Base-by-base conservation (phyloP, 2,113 vertebrate genomes). In the Aptenodytes patagonicus region DNA sequence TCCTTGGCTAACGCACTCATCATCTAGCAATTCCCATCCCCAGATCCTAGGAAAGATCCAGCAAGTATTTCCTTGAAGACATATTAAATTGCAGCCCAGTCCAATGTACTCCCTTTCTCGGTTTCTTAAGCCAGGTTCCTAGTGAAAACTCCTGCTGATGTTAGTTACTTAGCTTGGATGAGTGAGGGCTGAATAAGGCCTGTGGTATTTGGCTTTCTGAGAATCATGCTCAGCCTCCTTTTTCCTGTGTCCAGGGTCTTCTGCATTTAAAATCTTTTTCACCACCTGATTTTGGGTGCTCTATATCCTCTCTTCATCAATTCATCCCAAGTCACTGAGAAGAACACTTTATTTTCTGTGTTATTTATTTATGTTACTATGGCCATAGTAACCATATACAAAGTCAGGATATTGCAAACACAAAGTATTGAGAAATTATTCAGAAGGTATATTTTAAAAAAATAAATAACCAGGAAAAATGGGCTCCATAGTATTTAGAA, bases 311-410 rank as follows among this genome's bases (percentile, higher is more conserved):
- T 62, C 22, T 62, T 70, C 36, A 44, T 47, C 58, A 93, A 51
- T 81, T 68, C 44, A 38, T 89, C 92, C 71, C 79, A 83, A 92
- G 36, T 73, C 28, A 77, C 71, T 80, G 61, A 69, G 34, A 87
- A 42, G 29, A 93, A 34, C 11, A 49, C 8, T 65, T 61, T 88
- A 40, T 57, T 85, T 79, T 46, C 57, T 87, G 13, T 87, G 54
- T 87, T 87, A 85, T 91, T 96, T 87, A 76, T 90, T 93, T 70
- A 46, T 17, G 92, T 96, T 95, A 54, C 96, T 86, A 38, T 91
- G 66, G 82, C 14, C 25, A n/a, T 90, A 70, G 89, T 89, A 95
- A 66, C 89, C 31, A 89, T 81, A 83, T 12, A 77, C 34, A 80
- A 83, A 89, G 65, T 88, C 38, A 92, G 19, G 22, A 18, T 68